phyloP scores from a whole-genome alignment of 2,797 vertebrate genomes.

The Odontamblyopus lacepedii region DNA sequence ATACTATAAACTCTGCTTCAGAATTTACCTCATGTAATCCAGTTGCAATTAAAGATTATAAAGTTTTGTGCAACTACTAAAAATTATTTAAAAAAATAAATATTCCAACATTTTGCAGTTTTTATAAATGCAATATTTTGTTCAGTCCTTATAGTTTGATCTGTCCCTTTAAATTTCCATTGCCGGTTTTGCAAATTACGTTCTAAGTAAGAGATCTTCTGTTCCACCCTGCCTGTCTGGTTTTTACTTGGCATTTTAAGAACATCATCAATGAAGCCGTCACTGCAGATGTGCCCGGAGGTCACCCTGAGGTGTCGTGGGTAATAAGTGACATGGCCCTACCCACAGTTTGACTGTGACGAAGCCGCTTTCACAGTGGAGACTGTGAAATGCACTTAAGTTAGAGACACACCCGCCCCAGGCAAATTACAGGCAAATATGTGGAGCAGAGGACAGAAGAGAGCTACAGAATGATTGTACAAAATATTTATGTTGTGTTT shows the following conservation, averaged over 20 bases:
- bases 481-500: neutral
- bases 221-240: constrained; percentile 5
- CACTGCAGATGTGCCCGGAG: constrained; percentile 1
- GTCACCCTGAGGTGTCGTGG: constrained; percentile 16
- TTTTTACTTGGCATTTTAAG: constrained; percentile 14
- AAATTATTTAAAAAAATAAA: neutral
- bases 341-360: constrained; percentile 11
- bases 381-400: constrained; percentile 21
- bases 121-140: neutral
- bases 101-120: neutral
- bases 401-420: constrained; percentile 28
- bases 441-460: neutral
- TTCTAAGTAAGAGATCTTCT: neutral
- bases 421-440: constrained; percentile 30
- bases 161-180: neutral
- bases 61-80: neutral
- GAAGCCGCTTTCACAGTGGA: constrained; percentile 19
- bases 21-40: neutral
- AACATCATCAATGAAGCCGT: neutral
- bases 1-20: neutral
- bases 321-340: constrained; percentile 17
- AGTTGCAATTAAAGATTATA: neutral
- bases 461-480: neutral
- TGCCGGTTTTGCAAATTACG: neutral
- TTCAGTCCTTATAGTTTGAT: neutral